Evolutionary conservation across 1,140 invertebrate species (phyloP), one percentile per base, ranked within the genome.

Genomic region (Orius insidiosus): DNA sequence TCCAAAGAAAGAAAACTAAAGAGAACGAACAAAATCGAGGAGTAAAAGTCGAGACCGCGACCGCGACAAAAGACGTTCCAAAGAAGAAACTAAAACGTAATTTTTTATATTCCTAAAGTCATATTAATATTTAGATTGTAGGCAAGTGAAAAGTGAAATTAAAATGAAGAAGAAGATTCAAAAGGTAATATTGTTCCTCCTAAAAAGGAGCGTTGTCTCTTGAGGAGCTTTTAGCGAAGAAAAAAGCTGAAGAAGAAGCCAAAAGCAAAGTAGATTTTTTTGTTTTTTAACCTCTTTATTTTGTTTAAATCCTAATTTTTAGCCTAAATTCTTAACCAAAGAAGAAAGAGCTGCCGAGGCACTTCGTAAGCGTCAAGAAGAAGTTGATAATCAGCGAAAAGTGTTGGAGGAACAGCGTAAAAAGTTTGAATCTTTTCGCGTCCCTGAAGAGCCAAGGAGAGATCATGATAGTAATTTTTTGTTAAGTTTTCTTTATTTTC

Each of bases 321-420:
- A 76, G 68, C 95, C 95, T 0, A 93, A 96, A 40, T 99, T 98
- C 64, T 67, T 98, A 15, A 89, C 87, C 0, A 97, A 96, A 68
- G 90, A 94, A 64, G 88, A 98, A 65, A 70, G 95, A 59, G 82
- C 79, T 1, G 79, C 77, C 0, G 72, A 95, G 56, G 95, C 95
- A 1, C 56, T 98, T 3, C 77, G 86, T 58, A 74, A 84, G 46
- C 67, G 95, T 3, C 81, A 93, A 57, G 80, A 92, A 58, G 79
- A 95, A 68, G 80, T 85, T 4, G 79, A 80, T 3, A 68, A 67
- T 37, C 64, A 82, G 11, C 67, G 71, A 33, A 74, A 71, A 53
- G 65, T 66, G 46, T 70, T 74, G 49, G 82, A 88, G 7, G 78
- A 83, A 47, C 75, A 81, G 52, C 63, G 77, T 30, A 78, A 77